A percentile compares a stretch with the other conserved stretches of the same genome.
Evolutionary conservation across 2,113 vertebrate species (phyloP).

Genomic region (Elgaria multicarinata): DNA sequence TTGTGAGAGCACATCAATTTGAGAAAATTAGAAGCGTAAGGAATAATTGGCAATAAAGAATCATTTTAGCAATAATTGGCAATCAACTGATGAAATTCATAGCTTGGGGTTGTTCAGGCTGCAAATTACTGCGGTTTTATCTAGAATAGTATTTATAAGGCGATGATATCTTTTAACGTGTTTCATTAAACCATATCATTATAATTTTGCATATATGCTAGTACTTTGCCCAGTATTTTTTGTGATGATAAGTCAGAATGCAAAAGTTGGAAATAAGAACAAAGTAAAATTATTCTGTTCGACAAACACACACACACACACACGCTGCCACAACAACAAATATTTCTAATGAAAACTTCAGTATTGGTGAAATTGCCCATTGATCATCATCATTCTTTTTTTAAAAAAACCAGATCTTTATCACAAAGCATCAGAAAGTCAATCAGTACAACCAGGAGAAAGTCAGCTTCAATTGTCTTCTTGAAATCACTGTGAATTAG

Average conservation of each 20-base stretch:
- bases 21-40: constrained; percentile 55
- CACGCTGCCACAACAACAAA: neutral
- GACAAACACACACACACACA: neutral
- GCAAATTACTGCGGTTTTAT: constrained; percentile 33
- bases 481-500: neutral
- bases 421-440: neutral
- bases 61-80: constrained; percentile 54
- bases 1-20: constrained; percentile 35
- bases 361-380: constrained; percentile 2
- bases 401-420: neutral
- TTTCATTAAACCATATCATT: constrained; percentile 30
- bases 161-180: constrained; percentile 26
- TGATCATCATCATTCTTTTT: constrained; percentile 22
- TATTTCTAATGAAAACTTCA: neutral
- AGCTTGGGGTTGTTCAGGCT: constrained; percentile 32
- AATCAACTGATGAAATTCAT: constrained; percentile 47
- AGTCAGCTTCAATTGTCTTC: neutral
- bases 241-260: neutral
- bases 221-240: neutral
- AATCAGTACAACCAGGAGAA: neutral
- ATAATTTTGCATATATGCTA: neutral
- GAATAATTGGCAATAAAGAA: constrained; percentile 55
- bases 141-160: constrained; percentile 26
- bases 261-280: neutral
- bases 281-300: neutral